Evolutionary conservation across 2,888 invertebrate species (phyloP).

Genomic region (Drosophila hamatofila): DNA sequence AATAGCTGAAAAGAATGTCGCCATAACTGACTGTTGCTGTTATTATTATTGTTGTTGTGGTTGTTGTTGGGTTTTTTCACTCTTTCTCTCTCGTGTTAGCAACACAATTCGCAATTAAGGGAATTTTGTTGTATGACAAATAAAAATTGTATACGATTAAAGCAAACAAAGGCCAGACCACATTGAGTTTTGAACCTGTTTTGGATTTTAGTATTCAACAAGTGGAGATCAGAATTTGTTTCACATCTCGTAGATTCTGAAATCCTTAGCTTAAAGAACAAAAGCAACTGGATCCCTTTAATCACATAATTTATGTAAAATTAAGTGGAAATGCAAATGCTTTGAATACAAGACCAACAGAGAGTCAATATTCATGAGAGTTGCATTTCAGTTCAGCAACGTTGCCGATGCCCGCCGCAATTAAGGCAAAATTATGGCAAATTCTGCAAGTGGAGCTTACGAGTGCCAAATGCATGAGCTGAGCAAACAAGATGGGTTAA

Average conservation of each 20-base stretch:
- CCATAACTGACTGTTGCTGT: conserved; percentile 28
- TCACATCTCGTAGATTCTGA: conserved; percentile 22
- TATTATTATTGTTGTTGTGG: too few species aligned
- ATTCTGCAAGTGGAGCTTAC: conserved; percentile 59
- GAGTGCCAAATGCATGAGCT: conserved; percentile 38
- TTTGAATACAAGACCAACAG: conserved; percentile 51
- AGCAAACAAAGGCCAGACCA: conserved; percentile 25
- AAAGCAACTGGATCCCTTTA: conserved; percentile 48
- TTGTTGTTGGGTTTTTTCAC: not conserved
- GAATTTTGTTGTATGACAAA: conserved; percentile 51
- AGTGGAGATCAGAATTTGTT: conserved; percentile 38
- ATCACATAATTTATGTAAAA: conserved; percentile 69
- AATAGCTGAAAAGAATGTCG: conserved; percentile 46
- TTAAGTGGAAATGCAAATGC: conserved; percentile 48
- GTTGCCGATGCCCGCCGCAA: conserved; percentile 45
- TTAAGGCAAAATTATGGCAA: conserved; percentile 63
- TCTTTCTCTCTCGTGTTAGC: conserved; percentile 11
- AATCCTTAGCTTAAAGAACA: conserved; percentile 42
- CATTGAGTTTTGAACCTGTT: conserved; percentile 61
- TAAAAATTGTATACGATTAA: conserved; percentile 33
- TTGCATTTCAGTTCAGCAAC: not conserved
- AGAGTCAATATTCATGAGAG: conserved; percentile 53
- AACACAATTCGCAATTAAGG: conserved; percentile 61
- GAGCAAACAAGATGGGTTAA: conserved; percentile 52
- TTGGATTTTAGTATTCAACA: conserved; percentile 29